Evolutionary conservation across 2,113 vertebrate species (phyloP).

Genomic region (Stegostoma tigrinum): DNA sequence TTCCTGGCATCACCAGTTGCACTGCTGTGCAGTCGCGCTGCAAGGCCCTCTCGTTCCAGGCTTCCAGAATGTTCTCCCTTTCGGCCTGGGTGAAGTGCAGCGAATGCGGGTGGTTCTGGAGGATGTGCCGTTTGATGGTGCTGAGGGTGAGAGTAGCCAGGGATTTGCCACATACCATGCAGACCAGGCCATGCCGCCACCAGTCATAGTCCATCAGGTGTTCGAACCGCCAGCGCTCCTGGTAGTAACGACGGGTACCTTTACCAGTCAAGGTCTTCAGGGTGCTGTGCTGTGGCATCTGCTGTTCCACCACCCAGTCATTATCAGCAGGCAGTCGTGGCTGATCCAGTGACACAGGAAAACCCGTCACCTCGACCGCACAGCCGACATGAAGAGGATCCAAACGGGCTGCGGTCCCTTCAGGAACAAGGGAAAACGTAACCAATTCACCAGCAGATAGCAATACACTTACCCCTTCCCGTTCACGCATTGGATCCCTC

Average conservation of each 20-base stretch:
- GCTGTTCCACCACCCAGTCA: too few relatives aligned
- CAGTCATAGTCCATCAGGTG: conserved; percentile 90
- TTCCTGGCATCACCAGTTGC: neutral
- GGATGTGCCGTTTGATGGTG: conserved; percentile 88
- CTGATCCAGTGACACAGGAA: too few relatives aligned
- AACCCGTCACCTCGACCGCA: too few relatives aligned
- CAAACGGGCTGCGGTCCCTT: conserved; percentile 50
- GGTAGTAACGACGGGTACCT: conserved; percentile 85
- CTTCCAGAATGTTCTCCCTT: conserved; percentile 78
- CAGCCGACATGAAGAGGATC: conserved; percentile 41
- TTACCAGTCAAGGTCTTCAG: conserved; percentile 45
- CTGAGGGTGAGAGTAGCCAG: conserved; percentile 84
- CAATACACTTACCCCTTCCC: neutral
- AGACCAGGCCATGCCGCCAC: conserved; percentile 78
- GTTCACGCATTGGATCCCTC: neutral
- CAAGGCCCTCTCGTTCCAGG: conserved; percentile 59
- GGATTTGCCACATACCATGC: conserved; percentile 89
- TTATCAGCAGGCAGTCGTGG: too few relatives aligned
- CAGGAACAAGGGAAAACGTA: neutral
- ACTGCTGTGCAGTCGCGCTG: neutral
- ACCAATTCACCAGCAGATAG: neutral
- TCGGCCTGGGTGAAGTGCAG: conserved; percentile 74
- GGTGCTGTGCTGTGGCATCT: too few relatives aligned
- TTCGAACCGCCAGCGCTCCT: conserved; percentile 84
- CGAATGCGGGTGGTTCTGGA: conserved; percentile 83